These are phyloP conservation scores for Lepus europaeus DNA, from an alignment of 2,113 vertebrate genomes.

Conservation along the genomic window DNA sequence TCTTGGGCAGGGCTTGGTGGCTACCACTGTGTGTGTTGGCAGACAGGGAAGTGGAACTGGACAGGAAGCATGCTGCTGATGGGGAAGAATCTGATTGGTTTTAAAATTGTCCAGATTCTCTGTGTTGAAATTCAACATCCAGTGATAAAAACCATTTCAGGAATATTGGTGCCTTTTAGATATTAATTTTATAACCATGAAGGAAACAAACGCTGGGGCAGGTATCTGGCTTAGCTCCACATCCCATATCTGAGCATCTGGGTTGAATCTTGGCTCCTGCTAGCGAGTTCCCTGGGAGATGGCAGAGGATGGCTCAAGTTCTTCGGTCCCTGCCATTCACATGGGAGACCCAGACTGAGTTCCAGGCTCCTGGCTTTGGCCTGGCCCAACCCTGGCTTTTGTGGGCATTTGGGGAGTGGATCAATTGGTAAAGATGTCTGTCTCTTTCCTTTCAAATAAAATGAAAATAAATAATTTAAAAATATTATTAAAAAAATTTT, in stretches of 20 bases:
- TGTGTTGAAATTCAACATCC: conserved; percentile 39
- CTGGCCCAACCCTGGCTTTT: too few relatives aligned
- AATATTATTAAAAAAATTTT: background rate
- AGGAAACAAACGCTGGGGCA: background rate
- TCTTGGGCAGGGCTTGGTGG: background rate
- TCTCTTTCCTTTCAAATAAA: too few relatives aligned
- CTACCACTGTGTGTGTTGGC: background rate
- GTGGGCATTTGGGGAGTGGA: too few relatives aligned
- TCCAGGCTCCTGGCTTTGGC: too few relatives aligned
- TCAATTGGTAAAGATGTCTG: too few relatives aligned
- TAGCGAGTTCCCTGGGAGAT: too few relatives aligned
- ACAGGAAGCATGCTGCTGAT: background rate
- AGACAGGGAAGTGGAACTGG: background rate
- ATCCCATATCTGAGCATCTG: too few relatives aligned
- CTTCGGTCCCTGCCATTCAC: too few relatives aligned
- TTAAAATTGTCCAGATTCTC: conserved; percentile 46
- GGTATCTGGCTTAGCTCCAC: too few relatives aligned
- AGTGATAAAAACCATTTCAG: conserved; percentile 13
- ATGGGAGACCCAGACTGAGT: too few relatives aligned
- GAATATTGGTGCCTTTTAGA: background rate
- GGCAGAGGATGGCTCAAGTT: too few relatives aligned
- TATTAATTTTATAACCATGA: conserved; percentile 39
- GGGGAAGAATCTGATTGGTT: background rate
- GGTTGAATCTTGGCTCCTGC: too few relatives aligned
- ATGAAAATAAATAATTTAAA: background rate